Base-by-base conservation (phyloP, 2,113 vertebrate genomes). In the Pleuronectes platessa region DNA sequence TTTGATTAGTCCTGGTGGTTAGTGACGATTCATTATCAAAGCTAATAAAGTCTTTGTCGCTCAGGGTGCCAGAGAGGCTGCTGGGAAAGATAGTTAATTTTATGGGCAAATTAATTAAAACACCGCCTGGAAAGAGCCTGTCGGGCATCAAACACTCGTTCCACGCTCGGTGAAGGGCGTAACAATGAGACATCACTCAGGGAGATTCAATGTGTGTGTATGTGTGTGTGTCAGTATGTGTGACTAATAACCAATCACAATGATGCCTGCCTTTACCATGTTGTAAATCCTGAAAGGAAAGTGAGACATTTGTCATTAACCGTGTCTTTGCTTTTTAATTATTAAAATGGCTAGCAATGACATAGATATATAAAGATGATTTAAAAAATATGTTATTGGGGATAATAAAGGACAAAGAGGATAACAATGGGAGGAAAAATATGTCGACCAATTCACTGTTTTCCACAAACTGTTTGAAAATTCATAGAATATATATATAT, bases 31-130 rank as follows among this genome's bases (percentile, higher is more conserved):
- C 94, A 93, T 93, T 90, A 89, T 82, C 89, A 85, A 71, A 79
- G 82, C 91, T 92, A 92, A 94, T 94, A 93, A 94, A 94, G 83
- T 81, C 75, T 58, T 24, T 65, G 63, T 72, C 70, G 24, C 74
- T 76, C 64, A 79, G 62, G 89, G 71, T 89, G 71, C 83, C 86
- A 82, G 85, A 90, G 71, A 86, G 84, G 84, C 85, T 93, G 87
- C 76, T 63, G 86, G 82, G 86, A 92, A 91, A 82, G 74, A 71
- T 5, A 37, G 84, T 82, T 87, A 76, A 26, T 79, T 93, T 94
- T 93, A 93, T 88, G 84, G 71, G 72, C 84, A 90, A 84, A 90
- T 90, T 85, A 91, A 92, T 93, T 93, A 94, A 92, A 90, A 89
- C 68, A 42, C 71, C 15, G 21, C 60, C 70, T 62, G 71, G 74